phyloP scores from a whole-genome alignment of 1,140 invertebrate genomes.

The Maniola jurtina region DNA sequence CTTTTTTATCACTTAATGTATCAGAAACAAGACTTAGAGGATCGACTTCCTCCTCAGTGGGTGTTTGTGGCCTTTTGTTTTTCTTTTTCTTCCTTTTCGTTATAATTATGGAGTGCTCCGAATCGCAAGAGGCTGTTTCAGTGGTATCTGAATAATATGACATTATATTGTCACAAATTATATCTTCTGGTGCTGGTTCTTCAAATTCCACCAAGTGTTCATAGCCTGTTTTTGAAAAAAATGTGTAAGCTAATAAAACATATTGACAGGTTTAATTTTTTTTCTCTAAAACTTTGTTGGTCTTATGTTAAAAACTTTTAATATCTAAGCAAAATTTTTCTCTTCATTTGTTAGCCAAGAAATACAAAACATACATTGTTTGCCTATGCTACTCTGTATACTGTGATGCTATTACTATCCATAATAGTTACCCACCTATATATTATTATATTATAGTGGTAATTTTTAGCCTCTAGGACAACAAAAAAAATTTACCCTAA shows the following conservation, averaged over 20 bases:
- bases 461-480: too few species aligned
- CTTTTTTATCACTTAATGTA: slow-evolving; percentile 43
- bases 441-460: too few species aligned
- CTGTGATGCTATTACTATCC: too few species aligned
- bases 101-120: slow-evolving; percentile 22
- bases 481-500: too few species aligned
- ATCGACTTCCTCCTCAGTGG: slow-evolving; percentile 49
- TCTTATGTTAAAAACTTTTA: too few species aligned
- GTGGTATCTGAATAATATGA: slow-evolving; percentile 34
- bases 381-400: too few species aligned
- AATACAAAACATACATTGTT: too few species aligned
- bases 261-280: too few species aligned
- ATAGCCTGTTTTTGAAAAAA: slow-evolving; percentile 55
- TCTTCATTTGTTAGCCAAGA: too few species aligned
- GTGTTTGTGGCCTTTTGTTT: slow-evolving; percentile 22
- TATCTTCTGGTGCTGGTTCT: slow-evolving; percentile 48
- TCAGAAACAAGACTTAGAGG: slow-evolving; percentile 48
- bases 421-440: too few species aligned
- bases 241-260: background rate
- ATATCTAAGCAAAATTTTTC: too few species aligned
- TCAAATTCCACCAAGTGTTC: slow-evolving; percentile 69
- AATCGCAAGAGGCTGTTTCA: slow-evolving; percentile 34
- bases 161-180: slow-evolving; percentile 40
- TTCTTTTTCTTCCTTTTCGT: slow-evolving; percentile 45
- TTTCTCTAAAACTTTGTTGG: too few species aligned